Conservation (phyloP, 2,113 vertebrate genomes). For the Ctenomys sociabilis region DNA sequence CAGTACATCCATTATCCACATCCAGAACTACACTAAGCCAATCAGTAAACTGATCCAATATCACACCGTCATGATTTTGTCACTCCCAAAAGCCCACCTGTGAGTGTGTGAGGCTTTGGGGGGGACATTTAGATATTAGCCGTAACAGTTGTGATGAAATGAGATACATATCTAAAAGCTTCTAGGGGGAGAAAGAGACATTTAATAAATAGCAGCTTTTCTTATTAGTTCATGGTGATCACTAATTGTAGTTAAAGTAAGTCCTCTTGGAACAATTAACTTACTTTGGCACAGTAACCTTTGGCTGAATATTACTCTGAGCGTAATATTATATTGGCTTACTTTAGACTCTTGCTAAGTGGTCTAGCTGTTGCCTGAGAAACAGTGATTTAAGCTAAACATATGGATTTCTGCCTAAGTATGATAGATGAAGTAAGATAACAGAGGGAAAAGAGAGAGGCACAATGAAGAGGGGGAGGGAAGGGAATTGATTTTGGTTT, state of each 20-base stretch:
- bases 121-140: not conserved
- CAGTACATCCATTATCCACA: not conserved
- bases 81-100: not conserved
- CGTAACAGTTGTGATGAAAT: not conserved
- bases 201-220: conserved; percentile 72
- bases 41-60: not conserved
- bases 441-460: conserved; percentile 25
- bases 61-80: not conserved
- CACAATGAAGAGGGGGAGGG: not conserved
- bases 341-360: conserved; percentile 74
- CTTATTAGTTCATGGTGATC: conserved; percentile 63
- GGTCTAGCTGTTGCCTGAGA: conserved; percentile 72
- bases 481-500: conserved; percentile 71
- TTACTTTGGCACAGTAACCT: conserved; percentile 64
- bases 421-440: conserved; percentile 75
- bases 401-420: conserved; percentile 77
- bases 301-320: conserved; percentile 56
- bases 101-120: not conserved
- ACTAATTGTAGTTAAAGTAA: conserved; percentile 67
- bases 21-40: not conserved
- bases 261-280: conserved; percentile 74
- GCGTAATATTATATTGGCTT: conserved; percentile 65
- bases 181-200: conserved; percentile 33
- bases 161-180: not conserved
- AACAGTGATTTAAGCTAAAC: conserved; percentile 70